Percentiles rank a stretch among this genome's conserved stretches.
phyloP scores from a whole-genome alignment of 2,888 invertebrate genomes.

The Colostygia pectinataria region DNA sequence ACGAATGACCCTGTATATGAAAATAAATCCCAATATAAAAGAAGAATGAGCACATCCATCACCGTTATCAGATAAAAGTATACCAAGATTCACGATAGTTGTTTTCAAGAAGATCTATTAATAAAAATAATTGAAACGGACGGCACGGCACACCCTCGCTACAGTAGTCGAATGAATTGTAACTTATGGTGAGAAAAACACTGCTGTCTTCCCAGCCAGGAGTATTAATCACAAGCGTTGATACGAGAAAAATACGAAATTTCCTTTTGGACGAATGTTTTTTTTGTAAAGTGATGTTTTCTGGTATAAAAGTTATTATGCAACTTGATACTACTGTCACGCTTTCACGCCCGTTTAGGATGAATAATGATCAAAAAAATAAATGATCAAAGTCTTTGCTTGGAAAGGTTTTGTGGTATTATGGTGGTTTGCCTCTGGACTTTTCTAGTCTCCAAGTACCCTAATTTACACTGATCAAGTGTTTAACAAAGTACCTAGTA shows the following conservation, averaged over 20 bases:
- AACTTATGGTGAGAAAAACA: constrained; percentile 76
- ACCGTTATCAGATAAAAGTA: too few species aligned
- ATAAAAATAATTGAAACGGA: constrained; percentile 29
- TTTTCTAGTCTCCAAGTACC: too few species aligned
- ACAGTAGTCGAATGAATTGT: constrained; percentile 66
- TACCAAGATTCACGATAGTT: constrained; percentile 1
- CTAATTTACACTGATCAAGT: too few species aligned
- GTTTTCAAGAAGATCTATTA: constrained; percentile 30
- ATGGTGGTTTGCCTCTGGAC: background rate
- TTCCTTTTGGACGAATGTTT: constrained; percentile 50
- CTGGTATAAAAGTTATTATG: constrained; percentile 17
- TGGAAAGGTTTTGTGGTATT: background rate
- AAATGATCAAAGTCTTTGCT: constrained; percentile 1
- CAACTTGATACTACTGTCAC: constrained; percentile 19
- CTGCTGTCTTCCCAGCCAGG: constrained; percentile 60
- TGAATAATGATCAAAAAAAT: constrained; percentile 16
- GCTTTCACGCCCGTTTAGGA: constrained; percentile 6
- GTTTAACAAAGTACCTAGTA: too few species aligned
- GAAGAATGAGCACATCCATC: too few species aligned
- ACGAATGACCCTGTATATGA: too few species aligned
- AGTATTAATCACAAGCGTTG: constrained; percentile 75
- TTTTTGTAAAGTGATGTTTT: constrained; percentile 35
- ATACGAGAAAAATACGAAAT: constrained; percentile 71
- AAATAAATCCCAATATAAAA: too few species aligned
- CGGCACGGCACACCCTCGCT: constrained; percentile 47